Evolutionary conservation across 2,888 invertebrate genomes (phyloP), one percentile per base, ranked within the genome.

Genomic region (Eupithecia exiguata): DNA sequence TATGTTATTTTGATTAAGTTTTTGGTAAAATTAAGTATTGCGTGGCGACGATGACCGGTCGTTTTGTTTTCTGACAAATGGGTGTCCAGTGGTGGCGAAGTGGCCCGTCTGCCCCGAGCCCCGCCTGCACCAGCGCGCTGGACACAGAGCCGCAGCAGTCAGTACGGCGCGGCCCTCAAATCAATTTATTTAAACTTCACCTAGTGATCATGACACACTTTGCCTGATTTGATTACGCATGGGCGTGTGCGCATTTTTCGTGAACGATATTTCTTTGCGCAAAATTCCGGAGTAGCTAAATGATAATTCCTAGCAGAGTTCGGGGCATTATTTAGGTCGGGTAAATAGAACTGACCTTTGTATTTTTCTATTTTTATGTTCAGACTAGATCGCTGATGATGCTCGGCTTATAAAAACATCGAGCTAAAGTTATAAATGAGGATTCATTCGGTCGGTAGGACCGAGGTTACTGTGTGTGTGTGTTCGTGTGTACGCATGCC

Each of bases 121-220:
- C n/a, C n/a, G n/a, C n/a, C 58, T 58, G 25, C n/a, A 58, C 58
- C 5, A 21, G 58, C 58, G 1, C 25, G 58, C 58, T 25, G 58
- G 9, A 12, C 78, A 81, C 82, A 79, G 80, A 9, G 36, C 21
- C 38, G 7, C 65, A 65, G 25, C 46, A 68, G 75, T 69, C 18
- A 4, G 71, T 76, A 69, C 25, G 30, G 84, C 83, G 82, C 81
- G 89, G 89, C 90, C 90, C 89, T 90, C 89, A 84, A 85, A 84
- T 88, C 88, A 89, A 89, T 90, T 89, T 89, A 89, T 92, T 93
- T 93, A 93, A 94, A 94, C 94, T 94, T 94, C 92, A 94, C 94
- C 94, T 88, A 94, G 90, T 94, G 94, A 93, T 94, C 94, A 93
- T 94, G 94, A 94, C 94, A 93, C 84, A 94, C 92, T 91, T 94